Evolutionary conservation across 2,113 vertebrate genomes (phyloP), one percentile per base, ranked within the genome.

Genomic region (Thalassoma bifasciatum): DNA sequence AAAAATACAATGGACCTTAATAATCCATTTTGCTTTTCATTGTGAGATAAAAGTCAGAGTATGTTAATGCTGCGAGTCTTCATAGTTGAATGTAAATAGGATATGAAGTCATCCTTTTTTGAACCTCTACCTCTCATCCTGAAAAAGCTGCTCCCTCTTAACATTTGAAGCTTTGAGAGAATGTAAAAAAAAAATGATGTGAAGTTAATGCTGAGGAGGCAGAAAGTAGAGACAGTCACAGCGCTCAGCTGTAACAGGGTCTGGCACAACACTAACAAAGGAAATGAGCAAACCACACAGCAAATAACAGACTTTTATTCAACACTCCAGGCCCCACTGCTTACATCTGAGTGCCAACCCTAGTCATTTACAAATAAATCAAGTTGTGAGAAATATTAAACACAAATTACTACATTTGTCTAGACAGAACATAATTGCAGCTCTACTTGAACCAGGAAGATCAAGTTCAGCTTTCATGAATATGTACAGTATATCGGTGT

Each of bases 201-300:
- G 65, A 1, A 71, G 56, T 79, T 65, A 81, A 78, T 74, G 87
- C 90, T 91, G 84, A 92, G 72, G 73, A 14, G 14, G 80, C 85
- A 87, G 63, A 83, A 90, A 81, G 52, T 34, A 84, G 64, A 88
- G 76, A 90, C 83, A 81, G 78, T 90, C 73, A 10, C 83, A 76
- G 83, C 60, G 37, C 82, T 87, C 60, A 64, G 77, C 79, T 87
- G 75, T 84, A 85, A 76, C 77, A 64, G 49, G 79, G 77, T 85
- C 87, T 93, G 88, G 86, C 86, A 79, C 81, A 85, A 84, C 81
- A 90, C 87, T 86, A 88, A 92, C 85, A 92, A 92, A 91, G 92
- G 92, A 93, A 94, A 93, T 93, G 92, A 94, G 86, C 81, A 93
- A 93, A 92, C 89, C 89, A 84, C 92, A 91, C 78, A 79, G 91